A percentile compares a stretch with the other conserved stretches of the same genome.
phyloP scores from a whole-genome alignment of 2,888 invertebrate species.

The Gastracanthus pulcherrimus region DNA sequence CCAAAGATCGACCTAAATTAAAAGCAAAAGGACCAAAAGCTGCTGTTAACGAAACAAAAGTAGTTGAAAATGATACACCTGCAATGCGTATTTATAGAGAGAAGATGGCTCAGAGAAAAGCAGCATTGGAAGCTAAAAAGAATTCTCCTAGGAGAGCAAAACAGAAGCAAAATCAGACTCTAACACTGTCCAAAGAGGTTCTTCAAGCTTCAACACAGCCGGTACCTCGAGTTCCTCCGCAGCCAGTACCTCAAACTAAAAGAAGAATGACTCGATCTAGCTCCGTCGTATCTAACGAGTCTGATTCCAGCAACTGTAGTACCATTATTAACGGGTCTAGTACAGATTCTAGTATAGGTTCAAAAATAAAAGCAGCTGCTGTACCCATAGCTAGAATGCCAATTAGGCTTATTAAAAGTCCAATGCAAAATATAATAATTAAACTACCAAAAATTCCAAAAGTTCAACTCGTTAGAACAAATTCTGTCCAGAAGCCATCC shows the following conservation, averaged over 20 bases:
- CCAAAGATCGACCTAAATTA: slow-evolving; percentile 55
- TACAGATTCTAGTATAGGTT: slow-evolving; percentile 28
- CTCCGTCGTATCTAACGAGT: slow-evolving; percentile 21
- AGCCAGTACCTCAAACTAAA: neutral
- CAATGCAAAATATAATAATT: neutral
- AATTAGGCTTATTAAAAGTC: neutral
- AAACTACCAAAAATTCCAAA: slow-evolving; percentile 38
- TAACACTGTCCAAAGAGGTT: neutral
- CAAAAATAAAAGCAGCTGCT: slow-evolving; percentile 32
- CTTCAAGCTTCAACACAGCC: neutral
- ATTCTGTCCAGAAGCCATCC: neutral
- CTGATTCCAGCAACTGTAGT: slow-evolving; percentile 16
- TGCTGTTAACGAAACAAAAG: neutral
- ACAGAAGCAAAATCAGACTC: slow-evolving; percentile 8
- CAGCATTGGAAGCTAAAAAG: slow-evolving; percentile 44
- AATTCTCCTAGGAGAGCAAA: slow-evolving; percentile 1
- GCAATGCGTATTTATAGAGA: slow-evolving; percentile 62
- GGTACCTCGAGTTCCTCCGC: neutral
- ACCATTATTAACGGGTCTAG: slow-evolving; percentile 25
- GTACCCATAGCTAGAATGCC: neutral
- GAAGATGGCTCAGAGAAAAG: slow-evolving; percentile 62
- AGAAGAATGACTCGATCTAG: slow-evolving; percentile 18
- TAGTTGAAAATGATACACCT: slow-evolving; percentile 61
- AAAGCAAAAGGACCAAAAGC: slow-evolving; percentile 57
- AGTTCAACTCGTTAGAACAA: neutral